Evolutionary conservation across 92 coral and sea anemone genomes (phyloP), one percentile per base, ranked within the genome.

Genomic region (Muricea muricata): DNA sequence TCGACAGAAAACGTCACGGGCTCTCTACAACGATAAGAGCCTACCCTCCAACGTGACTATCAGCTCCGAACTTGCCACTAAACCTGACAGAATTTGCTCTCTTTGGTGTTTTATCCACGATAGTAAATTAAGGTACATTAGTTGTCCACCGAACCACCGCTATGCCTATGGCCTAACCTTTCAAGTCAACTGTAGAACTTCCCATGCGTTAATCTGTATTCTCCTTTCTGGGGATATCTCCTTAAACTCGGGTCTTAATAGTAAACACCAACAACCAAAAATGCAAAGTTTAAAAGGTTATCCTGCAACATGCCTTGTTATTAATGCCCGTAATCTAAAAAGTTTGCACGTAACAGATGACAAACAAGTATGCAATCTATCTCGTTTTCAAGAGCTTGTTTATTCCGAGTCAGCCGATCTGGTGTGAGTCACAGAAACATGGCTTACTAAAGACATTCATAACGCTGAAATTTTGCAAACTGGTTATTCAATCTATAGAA

Each of bases 401-500:
- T 39, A 69, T 72, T 60, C 82, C 25, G 81, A 87, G 34, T 41
- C 81, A 33, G 73, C 90, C 31, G 77, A 87, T 56, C 21, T 87
- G n/a, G 82, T 87, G 32, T 87, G 80, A 73, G 90, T 81, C 18
- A 81, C 87, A 1, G 90, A 87, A 56, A 87, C 87, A n/a, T 87
- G 90, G 87, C 87, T 81, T 50, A 87, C 29, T 35, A 56, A 60
- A 52, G 52, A 70, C 28, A 52, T 87, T 37, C 81, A 71, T 13
- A 40, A 82, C 75, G 34, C 40, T 42, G 90, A 82, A 65, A 87
- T 81, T 50, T 75, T 87, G 0, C 86, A 57, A 17, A 20, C 58
- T 24, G 81, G 81, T n/a, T n/a, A n/a, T n/a, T n/a, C n/a, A n/a
- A n/a, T n/a, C n/a, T n/a, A n/a, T n/a, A n/a, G n/a, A n/a, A n/a